A percentile compares a stretch with the other conserved stretches of the same genome.
These are phyloP conservation scores for Ceratoteleas bidentatus DNA, from an alignment of 1,140 invertebrate genomes.

Conservation along the genomic window DNA sequence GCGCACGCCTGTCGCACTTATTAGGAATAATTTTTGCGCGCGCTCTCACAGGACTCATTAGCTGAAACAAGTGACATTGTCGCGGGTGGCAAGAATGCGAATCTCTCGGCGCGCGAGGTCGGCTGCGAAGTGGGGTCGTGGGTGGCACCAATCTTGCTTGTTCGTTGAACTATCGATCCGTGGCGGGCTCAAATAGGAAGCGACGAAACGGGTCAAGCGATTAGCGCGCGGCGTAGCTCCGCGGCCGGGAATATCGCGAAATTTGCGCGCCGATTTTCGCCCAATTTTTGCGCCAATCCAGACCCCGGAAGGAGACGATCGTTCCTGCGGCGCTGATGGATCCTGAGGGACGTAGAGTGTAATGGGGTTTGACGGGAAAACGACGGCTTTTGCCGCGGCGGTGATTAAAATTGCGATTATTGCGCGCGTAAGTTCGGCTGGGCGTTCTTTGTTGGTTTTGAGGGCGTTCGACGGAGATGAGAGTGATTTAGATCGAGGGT, in stretches of 20 bases:
- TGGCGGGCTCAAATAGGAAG: conserved; percentile 68
- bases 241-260: conserved; percentile 54
- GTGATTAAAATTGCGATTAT: too few species aligned
- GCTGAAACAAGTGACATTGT: conserved; percentile 50
- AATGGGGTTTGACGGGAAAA: too few species aligned
- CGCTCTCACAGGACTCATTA: conserved; percentile 37
- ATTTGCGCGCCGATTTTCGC: conserved; percentile 5
- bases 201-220: conserved; percentile 65
- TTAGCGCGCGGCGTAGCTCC: conserved; percentile 61
- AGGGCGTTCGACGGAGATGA: too few species aligned
- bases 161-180: conserved; percentile 80
- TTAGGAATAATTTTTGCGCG: conserved; percentile 38
- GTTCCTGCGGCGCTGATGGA: too few species aligned
- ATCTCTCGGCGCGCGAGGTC: conserved; percentile 28
- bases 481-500: too few species aligned
- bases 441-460: too few species aligned
- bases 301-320: too few species aligned
- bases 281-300: neutral
- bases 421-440: too few species aligned
- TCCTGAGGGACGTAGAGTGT: too few species aligned
- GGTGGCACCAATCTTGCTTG: conserved; percentile 73
- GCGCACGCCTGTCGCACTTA: conserved; percentile 3
- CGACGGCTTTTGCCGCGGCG: neutral
- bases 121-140: conserved; percentile 46
- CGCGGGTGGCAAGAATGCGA: conserved; percentile 43